A percentile compares a stretch with the other conserved stretches of the same genome.
phyloP scores from a whole-genome alignment of 2,113 vertebrate genomes.

The Acinonyx jubatus region DNA sequence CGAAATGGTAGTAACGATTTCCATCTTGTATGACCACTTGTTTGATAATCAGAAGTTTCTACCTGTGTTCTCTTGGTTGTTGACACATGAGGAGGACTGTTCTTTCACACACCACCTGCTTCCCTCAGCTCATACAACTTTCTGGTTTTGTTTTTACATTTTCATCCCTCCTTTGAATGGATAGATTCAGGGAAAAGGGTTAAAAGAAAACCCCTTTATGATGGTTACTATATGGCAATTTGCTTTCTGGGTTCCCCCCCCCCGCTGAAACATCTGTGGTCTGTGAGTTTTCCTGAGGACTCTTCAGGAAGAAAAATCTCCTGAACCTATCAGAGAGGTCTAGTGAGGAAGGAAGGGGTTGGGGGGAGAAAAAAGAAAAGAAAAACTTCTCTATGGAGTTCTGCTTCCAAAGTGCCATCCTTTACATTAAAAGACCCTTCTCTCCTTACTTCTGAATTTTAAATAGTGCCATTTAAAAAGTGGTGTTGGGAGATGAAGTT shows the following conservation, averaged over 20 bases:
- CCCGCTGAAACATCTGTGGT: neutral
- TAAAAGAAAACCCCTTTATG: neutral
- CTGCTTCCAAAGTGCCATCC: neutral
- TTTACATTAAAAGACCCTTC: neutral
- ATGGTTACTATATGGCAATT: neutral
- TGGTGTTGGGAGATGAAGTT: neutral
- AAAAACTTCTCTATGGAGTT: neutral
- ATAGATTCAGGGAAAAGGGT: neutral
- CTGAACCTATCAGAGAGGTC: neutral
- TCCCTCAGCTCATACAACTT: neutral
- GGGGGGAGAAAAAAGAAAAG: neutral
- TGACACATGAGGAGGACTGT: neutral
- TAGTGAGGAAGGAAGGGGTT: neutral
- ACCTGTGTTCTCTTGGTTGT: neutral
- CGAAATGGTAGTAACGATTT: neutral
- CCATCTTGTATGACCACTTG: neutral
- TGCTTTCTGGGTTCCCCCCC: neutral
- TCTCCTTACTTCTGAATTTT: neutral
- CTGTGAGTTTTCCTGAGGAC: constrained; percentile 27
- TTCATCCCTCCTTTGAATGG: neutral
- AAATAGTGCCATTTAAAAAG: neutral
- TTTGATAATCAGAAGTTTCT: neutral
- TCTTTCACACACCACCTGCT: neutral
- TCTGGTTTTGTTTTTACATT: neutral
- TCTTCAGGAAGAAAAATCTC: neutral